phyloP scores from a whole-genome alignment of 2,888 invertebrate genomes.

The Erebia aethiops region DNA sequence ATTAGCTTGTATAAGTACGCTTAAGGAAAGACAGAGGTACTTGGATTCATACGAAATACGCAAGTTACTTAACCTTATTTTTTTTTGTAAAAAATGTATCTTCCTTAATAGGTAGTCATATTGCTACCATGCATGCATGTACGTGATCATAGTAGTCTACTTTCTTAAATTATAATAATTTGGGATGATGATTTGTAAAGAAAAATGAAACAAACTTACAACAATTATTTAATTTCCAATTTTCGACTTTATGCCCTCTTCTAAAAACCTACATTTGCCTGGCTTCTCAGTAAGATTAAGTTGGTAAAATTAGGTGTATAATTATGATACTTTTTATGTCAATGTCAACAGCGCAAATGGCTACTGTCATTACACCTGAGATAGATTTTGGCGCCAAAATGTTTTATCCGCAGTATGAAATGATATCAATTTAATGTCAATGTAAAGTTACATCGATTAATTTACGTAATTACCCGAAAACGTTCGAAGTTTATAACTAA shows the following conservation, averaged over 20 bases:
- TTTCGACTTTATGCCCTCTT: background rate
- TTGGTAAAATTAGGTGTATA: constrained; percentile 36
- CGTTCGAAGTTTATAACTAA: background rate
- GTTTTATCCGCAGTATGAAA: constrained; percentile 16
- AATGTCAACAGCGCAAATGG: constrained; percentile 46
- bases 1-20: no score
- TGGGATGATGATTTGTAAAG: background rate
- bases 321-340: constrained; percentile 52
- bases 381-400: constrained; percentile 48
- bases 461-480: constrained; percentile 7
- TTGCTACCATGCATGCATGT: background rate
- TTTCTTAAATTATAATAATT: constrained; percentile 1
- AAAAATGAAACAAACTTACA: background rate
- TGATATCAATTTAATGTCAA: constrained; percentile 15
- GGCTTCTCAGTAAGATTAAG: background rate
- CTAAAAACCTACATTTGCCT: background rate
- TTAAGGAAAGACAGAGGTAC: background rate
- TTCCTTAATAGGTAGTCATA: background rate
- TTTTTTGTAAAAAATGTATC: background rate
- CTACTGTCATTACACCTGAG: constrained; percentile 41
- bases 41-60: no score
- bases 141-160: constrained; percentile 9
- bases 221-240: background rate
- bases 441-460: constrained; percentile 22
- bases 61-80: background rate